Evolutionary conservation across 1,140 invertebrate species (phyloP).

Genomic region (Leptopilina clavipes): DNA sequence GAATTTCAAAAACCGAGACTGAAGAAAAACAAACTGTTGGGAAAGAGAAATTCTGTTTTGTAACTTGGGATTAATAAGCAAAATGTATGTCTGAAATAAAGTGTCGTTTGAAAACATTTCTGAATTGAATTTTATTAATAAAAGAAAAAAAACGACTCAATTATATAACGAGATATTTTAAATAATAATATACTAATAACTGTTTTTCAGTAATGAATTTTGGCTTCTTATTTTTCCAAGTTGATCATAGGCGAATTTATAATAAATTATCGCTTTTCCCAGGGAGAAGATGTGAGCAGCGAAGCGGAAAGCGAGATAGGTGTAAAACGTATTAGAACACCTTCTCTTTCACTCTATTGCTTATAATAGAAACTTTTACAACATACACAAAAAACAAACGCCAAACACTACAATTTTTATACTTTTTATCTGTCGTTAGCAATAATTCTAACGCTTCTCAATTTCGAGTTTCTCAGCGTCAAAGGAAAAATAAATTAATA

Average conservation of each 20-base stretch:
- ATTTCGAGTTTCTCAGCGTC: conserved; percentile 6
- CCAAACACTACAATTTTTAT: conserved; percentile 52
- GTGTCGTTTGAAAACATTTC: conserved; percentile 30
- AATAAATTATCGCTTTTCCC: not conserved
- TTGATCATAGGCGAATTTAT: conserved; percentile 7
- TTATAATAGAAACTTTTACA: not conserved
- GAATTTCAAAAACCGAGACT: not conserved
- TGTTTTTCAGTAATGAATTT: conserved; percentile 6
- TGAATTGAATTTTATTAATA: conserved; percentile 12
- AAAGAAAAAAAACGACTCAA: not conserved
- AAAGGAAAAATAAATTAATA: not conserved
- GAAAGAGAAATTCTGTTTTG: conserved; percentile 20
- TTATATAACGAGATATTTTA: not conserved
- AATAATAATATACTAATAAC: not conserved
- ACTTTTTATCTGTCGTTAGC: conserved; percentile 44
- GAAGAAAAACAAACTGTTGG: conserved; percentile 8
- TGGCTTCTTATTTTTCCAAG: conserved; percentile 21
- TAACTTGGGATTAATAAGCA: conserved; percentile 33
- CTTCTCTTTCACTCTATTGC: conserved; percentile 22
- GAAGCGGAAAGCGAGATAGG: conserved; percentile 25
- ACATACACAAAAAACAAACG: conserved; percentile 7
- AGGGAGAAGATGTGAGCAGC: not conserved
- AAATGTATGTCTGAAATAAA: conserved; percentile 35
- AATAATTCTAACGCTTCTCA: not conserved
- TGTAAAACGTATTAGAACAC: conserved; percentile 18